phyloP scores from a whole-genome alignment of 37 sponge, comb jelly and placozoan species.

The Chondrilla cf. caribensis region DNA sequence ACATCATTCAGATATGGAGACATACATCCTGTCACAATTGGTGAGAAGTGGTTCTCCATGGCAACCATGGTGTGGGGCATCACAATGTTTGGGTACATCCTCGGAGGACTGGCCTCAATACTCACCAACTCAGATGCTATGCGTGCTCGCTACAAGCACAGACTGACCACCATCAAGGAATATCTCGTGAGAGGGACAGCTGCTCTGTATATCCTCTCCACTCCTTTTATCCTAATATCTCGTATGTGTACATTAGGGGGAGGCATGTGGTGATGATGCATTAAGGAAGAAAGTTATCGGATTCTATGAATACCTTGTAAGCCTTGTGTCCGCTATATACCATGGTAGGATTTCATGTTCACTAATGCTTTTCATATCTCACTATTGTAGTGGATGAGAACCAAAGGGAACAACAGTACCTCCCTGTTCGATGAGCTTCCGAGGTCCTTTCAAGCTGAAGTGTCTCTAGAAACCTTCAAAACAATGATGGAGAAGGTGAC shows the following conservation, averaged over 20 bases:
- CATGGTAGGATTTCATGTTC: too few relatives aligned
- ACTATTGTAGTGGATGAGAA: constrained; percentile 43
- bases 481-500: constrained; percentile 40
- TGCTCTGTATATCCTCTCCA: too few relatives aligned
- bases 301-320: constrained; percentile 67
- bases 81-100: constrained; percentile 63
- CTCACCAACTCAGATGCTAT: constrained; percentile 62
- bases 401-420: constrained; percentile 31
- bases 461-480: constrained; percentile 50
- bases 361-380: too few relatives aligned
- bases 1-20: constrained; percentile 83
- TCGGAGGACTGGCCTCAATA: constrained; percentile 62
- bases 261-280: constrained; percentile 21
- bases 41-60: constrained; percentile 67
- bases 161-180: constrained; percentile 38
- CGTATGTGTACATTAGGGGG: constrained; percentile 15
- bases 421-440: constrained; percentile 53
- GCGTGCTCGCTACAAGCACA: constrained; percentile 51
- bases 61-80: constrained; percentile 60
- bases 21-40: constrained; percentile 40
- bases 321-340: background rate
- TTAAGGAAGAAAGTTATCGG: constrained; percentile 47
- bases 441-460: constrained; percentile 39
- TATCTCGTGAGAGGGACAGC: constrained; percentile 37
- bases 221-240: background rate